These are phyloP conservation scores for Hypomecis atomaria DNA, from an alignment of 2,888 invertebrate species.

Conservation along the genomic window DNA sequence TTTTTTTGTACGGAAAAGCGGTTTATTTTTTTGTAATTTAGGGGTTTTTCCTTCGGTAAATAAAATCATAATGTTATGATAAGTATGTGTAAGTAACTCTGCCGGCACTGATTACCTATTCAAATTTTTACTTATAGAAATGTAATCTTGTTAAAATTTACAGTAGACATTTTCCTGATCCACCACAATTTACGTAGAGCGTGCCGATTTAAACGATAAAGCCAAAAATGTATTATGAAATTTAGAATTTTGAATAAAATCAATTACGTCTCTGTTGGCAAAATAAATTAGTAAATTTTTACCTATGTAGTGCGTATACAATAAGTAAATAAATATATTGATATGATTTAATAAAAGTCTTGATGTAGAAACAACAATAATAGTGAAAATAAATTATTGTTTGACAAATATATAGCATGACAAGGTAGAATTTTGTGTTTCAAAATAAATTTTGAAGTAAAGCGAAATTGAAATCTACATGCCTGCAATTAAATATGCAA, in stretches of 20 bases:
- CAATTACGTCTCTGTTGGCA: constrained; percentile 77
- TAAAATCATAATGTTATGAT: too few relatives aligned
- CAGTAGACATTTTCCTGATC: constrained; percentile 45
- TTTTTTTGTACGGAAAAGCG: too few relatives aligned
- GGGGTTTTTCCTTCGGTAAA: too few relatives aligned
- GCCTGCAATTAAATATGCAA: neutral
- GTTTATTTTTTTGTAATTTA: too few relatives aligned
- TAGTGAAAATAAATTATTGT: neutral
- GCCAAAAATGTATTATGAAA: constrained; percentile 68
- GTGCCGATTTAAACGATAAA: constrained; percentile 70
- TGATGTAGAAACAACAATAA: neutral
- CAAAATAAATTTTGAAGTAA: neutral
- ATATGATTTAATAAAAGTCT: neutral
- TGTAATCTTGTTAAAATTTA: too few relatives aligned
- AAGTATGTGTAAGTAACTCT: too few relatives aligned
- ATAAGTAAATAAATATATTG: constrained; percentile 22
- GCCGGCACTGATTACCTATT: too few relatives aligned
- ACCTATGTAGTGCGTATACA: neutral
- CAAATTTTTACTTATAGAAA: too few relatives aligned
- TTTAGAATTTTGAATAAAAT: constrained; percentile 76
- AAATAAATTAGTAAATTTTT: constrained; percentile 36
- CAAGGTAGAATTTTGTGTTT: too few relatives aligned
- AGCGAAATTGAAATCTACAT: neutral
- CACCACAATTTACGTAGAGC: constrained; percentile 78
- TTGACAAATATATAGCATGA: neutral